Conservation (phyloP, 2,888 invertebrate genomes). For the Choristoneura rosaceana region DNA sequence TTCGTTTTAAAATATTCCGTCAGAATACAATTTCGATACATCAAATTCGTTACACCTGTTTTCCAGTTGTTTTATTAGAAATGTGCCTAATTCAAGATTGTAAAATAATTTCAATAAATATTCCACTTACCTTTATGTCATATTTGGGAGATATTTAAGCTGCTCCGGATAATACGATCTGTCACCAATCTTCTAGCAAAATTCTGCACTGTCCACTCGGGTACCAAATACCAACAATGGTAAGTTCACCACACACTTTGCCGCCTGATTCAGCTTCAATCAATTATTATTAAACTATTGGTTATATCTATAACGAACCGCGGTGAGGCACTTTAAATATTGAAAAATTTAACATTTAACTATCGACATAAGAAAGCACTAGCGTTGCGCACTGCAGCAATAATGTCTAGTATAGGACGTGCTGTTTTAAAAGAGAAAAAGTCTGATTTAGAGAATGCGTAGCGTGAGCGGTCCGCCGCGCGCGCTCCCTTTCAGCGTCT, state of each 20-base stretch:
- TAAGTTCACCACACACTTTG: constrained; percentile 41
- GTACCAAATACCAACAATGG: constrained; percentile 40
- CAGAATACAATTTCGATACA: not conserved
- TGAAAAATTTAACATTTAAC: constrained; percentile 47
- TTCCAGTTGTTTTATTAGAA: not conserved
- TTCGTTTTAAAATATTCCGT: constrained; percentile 6
- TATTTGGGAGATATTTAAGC: constrained; percentile 62
- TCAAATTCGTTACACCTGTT: not conserved
- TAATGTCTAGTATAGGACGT: constrained; percentile 44
- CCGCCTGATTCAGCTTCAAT: constrained; percentile 36
- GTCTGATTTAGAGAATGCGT: constrained; percentile 44
- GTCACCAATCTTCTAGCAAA: constrained; percentile 52
- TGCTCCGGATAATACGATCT: constrained; percentile 56
- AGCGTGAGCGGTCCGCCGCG: constrained; percentile 30
- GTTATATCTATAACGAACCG: constrained; percentile 49
- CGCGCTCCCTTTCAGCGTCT: constrained; percentile 44
- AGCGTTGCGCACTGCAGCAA: constrained; percentile 47
- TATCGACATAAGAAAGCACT: constrained; percentile 49
- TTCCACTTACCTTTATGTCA: constrained; percentile 74
- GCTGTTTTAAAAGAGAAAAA: constrained; percentile 47
- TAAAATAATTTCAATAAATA: not conserved
- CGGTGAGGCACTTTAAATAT: constrained; percentile 60
- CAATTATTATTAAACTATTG: constrained; percentile 34
- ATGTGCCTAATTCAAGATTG: no score
- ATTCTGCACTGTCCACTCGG: constrained; percentile 54